Percentiles rank a stretch among this genome's conserved stretches.
Evolutionary conservation across 2,888 invertebrate species (phyloP).

Genomic region (Chrysodeixis includens): DNA sequence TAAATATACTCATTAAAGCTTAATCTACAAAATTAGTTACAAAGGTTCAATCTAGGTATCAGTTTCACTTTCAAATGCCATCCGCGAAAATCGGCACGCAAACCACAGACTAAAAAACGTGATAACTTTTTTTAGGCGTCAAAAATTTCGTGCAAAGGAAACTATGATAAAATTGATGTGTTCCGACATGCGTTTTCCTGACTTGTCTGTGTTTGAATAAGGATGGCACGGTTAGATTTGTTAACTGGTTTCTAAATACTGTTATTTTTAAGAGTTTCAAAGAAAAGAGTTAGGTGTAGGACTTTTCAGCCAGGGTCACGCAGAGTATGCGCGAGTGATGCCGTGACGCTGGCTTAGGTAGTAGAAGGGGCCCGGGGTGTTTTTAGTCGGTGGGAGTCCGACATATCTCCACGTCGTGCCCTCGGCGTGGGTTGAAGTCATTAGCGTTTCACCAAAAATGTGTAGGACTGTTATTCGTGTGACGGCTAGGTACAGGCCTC

Average conservation of each 20-base stretch:
- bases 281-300: too few species aligned
- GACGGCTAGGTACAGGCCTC: too few species aligned
- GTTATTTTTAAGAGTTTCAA: not conserved
- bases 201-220: conserved; percentile 19
- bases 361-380: too few species aligned
- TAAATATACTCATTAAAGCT: not conserved
- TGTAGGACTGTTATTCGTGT: too few species aligned
- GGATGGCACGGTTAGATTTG: conserved; percentile 38
- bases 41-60: conserved; percentile 36
- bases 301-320: too few species aligned
- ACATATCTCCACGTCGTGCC: too few species aligned
- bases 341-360: too few species aligned
- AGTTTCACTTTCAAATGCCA: conserved; percentile 60
- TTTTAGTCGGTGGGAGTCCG: too few species aligned
- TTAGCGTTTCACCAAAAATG: too few species aligned
- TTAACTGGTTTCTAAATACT: not conserved
- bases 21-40: conserved; percentile 13
- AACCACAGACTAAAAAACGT: conserved; percentile 62
- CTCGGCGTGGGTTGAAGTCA: too few species aligned
- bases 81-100: conserved; percentile 60
- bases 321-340: too few species aligned
- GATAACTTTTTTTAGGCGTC: conserved; percentile 67
- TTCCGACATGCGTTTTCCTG: conserved; percentile 75
- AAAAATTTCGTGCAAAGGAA: conserved; percentile 75
- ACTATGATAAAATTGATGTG: conserved; percentile 64